These are phyloP conservation scores for Leptura quadrifasciata DNA, from an alignment of 2,888 invertebrate genomes.

Conservation along the genomic window DNA sequence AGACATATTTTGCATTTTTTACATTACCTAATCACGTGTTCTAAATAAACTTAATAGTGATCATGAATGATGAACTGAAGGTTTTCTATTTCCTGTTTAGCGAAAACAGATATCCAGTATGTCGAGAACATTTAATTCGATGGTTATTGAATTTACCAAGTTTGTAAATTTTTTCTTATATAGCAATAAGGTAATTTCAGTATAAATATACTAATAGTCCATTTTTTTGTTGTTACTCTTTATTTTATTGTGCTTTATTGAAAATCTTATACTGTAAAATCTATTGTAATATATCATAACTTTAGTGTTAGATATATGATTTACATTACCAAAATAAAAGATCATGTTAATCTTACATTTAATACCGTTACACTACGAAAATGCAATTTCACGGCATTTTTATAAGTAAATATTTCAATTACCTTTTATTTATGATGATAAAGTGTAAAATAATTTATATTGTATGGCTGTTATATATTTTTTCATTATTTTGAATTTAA, in stretches of 20 bases:
- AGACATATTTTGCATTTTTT: slow-evolving; percentile 16
- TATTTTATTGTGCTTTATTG: slow-evolving; percentile 44
- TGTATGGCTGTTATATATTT: slow-evolving; percentile 73
- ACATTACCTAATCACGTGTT: neutral
- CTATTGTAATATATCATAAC: slow-evolving; percentile 58
- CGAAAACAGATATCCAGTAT: neutral
- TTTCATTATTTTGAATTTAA: slow-evolving; percentile 71
- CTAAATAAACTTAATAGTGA: slow-evolving; percentile 26
- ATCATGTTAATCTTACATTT: slow-evolving; percentile 40
- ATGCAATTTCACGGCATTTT: slow-evolving; percentile 47
- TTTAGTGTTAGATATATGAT: slow-evolving; percentile 57
- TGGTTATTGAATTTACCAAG: slow-evolving; percentile 33
- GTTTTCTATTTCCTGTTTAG: slow-evolving; percentile 14
- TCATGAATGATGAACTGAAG: slow-evolving; percentile 18
- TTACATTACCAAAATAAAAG: slow-evolving; percentile 61
- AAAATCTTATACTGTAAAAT: slow-evolving; percentile 56
- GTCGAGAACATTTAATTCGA: slow-evolving; percentile 10
- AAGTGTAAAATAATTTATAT: slow-evolving; percentile 69
- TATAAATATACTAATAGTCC: slow-evolving; percentile 38
- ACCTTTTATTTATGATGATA: slow-evolving; percentile 60
- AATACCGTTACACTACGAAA: slow-evolving; percentile 27
- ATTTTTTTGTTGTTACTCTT: slow-evolving; percentile 52
- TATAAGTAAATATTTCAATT: slow-evolving; percentile 50
- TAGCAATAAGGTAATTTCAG: slow-evolving; percentile 54
- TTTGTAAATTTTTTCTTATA: slow-evolving; percentile 50